Evolutionary conservation across 2,888 invertebrate genomes (phyloP).

Genomic region (Hypomecis punctinalis): DNA sequence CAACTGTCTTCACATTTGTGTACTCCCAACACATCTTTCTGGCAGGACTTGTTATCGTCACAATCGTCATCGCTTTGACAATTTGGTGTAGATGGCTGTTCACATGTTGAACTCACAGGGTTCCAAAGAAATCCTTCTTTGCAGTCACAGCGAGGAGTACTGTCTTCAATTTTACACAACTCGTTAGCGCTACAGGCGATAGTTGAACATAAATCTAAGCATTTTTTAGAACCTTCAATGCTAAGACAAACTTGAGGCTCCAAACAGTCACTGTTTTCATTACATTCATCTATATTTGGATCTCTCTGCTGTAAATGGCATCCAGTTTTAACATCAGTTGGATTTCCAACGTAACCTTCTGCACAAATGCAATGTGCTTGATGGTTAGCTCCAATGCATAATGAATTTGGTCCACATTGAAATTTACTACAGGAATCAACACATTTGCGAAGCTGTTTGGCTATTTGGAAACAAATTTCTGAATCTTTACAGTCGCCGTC

Average conservation of each 20-base stretch:
- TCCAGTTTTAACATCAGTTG: constrained; percentile 91
- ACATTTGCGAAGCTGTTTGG: constrained; percentile 91
- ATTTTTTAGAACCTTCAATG: constrained; percentile 87
- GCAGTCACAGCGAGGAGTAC: constrained; percentile 92
- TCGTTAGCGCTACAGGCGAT: constrained; percentile 94
- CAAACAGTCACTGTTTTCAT: constrained; percentile 89
- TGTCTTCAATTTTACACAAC: constrained; percentile 89
- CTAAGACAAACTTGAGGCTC: constrained; percentile 89
- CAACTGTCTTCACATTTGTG: constrained; percentile 93
- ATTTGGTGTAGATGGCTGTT: constrained; percentile 94
- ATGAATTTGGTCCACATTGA: constrained; percentile 95
- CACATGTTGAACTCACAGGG: constrained; percentile 91
- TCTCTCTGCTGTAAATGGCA: constrained; percentile 89
- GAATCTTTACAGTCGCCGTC: constrained; percentile 93
- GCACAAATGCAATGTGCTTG: constrained; percentile 94
- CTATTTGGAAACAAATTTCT: constrained; percentile 95
- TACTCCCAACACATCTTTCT: constrained; percentile 93
- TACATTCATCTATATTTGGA: constrained; percentile 86
- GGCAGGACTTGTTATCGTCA: constrained; percentile 88
- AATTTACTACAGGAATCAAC: constrained; percentile 94
- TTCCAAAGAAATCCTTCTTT: constrained; percentile 92
- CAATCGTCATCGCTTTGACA: constrained; percentile 90
- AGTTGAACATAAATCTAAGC: constrained; percentile 91
- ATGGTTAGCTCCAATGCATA: constrained; percentile 93
- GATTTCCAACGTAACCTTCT: constrained; percentile 92